Base-by-base conservation (phyloP, 1,140 invertebrate genomes). In the Mizuhopecten yessoensis region DNA sequence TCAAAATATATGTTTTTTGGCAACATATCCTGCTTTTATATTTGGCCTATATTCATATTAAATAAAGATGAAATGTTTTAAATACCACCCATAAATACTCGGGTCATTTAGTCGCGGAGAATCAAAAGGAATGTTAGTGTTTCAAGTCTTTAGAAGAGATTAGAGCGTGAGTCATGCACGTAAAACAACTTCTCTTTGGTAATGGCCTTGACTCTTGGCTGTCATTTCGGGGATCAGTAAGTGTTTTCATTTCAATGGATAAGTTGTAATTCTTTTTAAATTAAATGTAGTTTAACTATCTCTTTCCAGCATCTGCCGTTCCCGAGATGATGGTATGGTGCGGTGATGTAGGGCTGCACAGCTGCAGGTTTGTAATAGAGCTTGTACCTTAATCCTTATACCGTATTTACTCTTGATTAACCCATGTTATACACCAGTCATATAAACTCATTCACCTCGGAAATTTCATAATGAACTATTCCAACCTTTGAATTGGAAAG, bases 131-230 rank as follows among this genome's bases (percentile, higher is more conserved):
- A 39, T 39, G 36, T 13, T 7, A 39, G 36, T 39, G 36, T 39
- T 39, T 39, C 36, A 7, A 13, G 36, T 39, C 57, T 75, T 75
- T 75, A 17, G 2, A 57, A 17, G 20, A 11, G 57, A 75, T 75
- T 5, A 75, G 57, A n/a, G 23, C 1, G 11, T 75, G 57, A 75
- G 57, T 75, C 57, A 75, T 75, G 57, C 57, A n/a, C n/a, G 57
- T 75, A 75, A 75, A 29, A 75, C 57, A 75, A 75, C n/a, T 75
- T 75, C 57, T 29, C 57, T 75, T 75, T 75, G 57, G 57, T 75
- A 75, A 29, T 5, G 23, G 23, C 45, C 45, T 57, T 57, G 45
- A 57, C 45, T 57, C 20, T 15, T 57, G 7, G 45, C 57, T 75
- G 17, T 45, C 42, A 17, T 45, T 45, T 10, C 17, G 17, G 9